Conservation (phyloP, 2,888 invertebrate genomes). For the Himalopsyche anomala region DNA sequence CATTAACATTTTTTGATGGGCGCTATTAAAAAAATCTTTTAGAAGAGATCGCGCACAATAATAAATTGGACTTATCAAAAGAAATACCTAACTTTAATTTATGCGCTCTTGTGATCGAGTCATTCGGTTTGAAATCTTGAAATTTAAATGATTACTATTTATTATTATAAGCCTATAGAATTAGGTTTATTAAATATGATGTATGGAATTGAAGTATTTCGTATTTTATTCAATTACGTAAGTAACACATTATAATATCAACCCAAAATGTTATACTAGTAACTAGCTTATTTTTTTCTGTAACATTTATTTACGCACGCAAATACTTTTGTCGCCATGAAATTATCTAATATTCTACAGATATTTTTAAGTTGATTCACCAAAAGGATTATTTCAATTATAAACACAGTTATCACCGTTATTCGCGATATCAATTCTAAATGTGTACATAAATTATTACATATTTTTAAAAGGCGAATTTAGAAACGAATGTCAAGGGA, state of each 20-base stretch:
- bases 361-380: too few species aligned
- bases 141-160: constrained; percentile 43
- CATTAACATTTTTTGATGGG: constrained; percentile 37
- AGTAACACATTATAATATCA: background rate
- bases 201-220: background rate
- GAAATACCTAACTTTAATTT: constrained; percentile 40
- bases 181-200: constrained; percentile 23
- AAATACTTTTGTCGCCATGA: too few species aligned
- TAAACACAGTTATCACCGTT: too few species aligned
- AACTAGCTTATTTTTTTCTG: too few species aligned
- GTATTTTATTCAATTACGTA: constrained; percentile 20
- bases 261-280: too few species aligned
- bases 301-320: too few species aligned
- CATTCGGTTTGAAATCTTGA: constrained; percentile 18
- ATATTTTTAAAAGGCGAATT: too few species aligned
- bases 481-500: too few species aligned
- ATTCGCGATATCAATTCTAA: too few species aligned
- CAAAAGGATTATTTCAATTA: too few species aligned
- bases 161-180: constrained; percentile 22
- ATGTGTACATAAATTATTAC: too few species aligned
- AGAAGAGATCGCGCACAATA: constrained; percentile 17
- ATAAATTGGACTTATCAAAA: constrained; percentile 40
- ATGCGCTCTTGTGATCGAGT: constrained; percentile 30
- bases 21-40: constrained; percentile 23
- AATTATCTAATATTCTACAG: too few species aligned